A percentile compares a stretch with the other conserved stretches of the same genome.
phyloP scores from a whole-genome alignment of 2,888 invertebrate species.

The Petrolisthes manimaculis region DNA sequence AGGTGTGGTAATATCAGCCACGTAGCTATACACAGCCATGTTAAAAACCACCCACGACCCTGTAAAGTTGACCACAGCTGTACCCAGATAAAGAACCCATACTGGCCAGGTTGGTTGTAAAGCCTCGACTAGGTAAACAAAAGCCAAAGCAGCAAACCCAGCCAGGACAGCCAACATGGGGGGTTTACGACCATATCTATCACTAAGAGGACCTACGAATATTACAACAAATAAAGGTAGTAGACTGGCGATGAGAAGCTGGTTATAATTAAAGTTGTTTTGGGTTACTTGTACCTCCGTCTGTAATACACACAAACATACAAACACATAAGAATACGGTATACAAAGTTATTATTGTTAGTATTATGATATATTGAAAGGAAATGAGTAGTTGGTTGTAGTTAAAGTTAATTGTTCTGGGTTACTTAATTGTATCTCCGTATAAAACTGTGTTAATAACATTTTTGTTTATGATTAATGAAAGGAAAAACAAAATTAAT shows the following conservation, averaged over 20 bases:
- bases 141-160: slow-evolving; percentile 65
- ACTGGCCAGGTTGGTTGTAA: slow-evolving; percentile 67
- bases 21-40: slow-evolving; percentile 68
- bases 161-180: slow-evolving; percentile 67
- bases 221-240: slow-evolving; percentile 67
- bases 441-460: too few relatives aligned
- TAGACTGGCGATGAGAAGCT: slow-evolving; percentile 67
- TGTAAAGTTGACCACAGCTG: slow-evolving; percentile 70
- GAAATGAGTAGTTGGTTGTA: too few relatives aligned
- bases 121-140: slow-evolving; percentile 65
- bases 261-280: slow-evolving; percentile 60
- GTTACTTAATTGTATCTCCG: too few relatives aligned
- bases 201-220: slow-evolving; percentile 67
- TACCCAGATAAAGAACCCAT: slow-evolving; percentile 63
- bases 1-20: slow-evolving; percentile 70
- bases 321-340: too few relatives aligned
- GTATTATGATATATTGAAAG: too few relatives aligned
- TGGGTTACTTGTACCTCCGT: slow-evolving; percentile 47
- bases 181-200: slow-evolving; percentile 67
- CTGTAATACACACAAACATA: slow-evolving; percentile 15
- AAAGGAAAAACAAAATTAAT: too few relatives aligned
- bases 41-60: slow-evolving; percentile 73
- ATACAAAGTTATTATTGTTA: too few relatives aligned
- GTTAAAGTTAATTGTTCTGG: too few relatives aligned
- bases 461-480: too few relatives aligned